Evolutionary conservation across 2,797 vertebrate genomes (phyloP).

Genomic region (Acestrorhynchus altus): DNA sequence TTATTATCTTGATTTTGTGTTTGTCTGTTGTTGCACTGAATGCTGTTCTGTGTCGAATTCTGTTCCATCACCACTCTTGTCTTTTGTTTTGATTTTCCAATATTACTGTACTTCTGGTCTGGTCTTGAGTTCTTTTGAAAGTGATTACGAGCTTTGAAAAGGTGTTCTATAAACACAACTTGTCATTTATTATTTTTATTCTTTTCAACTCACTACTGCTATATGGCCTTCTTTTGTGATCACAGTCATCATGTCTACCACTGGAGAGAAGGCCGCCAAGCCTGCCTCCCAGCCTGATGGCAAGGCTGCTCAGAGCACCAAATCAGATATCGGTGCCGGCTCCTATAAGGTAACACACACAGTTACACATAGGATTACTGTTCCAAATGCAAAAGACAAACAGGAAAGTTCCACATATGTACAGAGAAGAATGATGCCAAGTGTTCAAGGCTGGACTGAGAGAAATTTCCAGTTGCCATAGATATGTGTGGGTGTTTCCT

Average conservation of each 20-base stretch:
- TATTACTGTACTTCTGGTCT: background rate
- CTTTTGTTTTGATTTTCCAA: background rate
- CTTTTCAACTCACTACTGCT: background rate
- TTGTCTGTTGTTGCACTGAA: background rate
- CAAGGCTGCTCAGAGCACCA: slow-evolving; percentile 73
- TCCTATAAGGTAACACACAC: slow-evolving; percentile 71
- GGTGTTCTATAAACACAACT: background rate
- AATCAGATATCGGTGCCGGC: slow-evolving; percentile 69
- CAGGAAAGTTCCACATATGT: background rate
- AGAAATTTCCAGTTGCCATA: slow-evolving; percentile 51
- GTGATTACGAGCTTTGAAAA: background rate
- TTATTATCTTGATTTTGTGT: background rate
- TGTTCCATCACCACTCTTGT: no score
- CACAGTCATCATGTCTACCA: slow-evolving; percentile 76
- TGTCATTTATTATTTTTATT: background rate
- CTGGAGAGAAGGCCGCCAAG: slow-evolving; percentile 79
- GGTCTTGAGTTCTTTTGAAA: background rate
- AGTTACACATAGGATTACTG: background rate
- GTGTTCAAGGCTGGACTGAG: background rate
- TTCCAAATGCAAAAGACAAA: background rate
- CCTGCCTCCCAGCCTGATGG: slow-evolving; percentile 75
- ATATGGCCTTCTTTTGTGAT: background rate
- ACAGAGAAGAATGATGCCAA: background rate
- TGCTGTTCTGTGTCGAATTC: no score
- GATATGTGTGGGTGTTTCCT: slow-evolving; percentile 55